Conservation (phyloP, 2,113 vertebrate genomes). For the Galbula dea region DNA sequence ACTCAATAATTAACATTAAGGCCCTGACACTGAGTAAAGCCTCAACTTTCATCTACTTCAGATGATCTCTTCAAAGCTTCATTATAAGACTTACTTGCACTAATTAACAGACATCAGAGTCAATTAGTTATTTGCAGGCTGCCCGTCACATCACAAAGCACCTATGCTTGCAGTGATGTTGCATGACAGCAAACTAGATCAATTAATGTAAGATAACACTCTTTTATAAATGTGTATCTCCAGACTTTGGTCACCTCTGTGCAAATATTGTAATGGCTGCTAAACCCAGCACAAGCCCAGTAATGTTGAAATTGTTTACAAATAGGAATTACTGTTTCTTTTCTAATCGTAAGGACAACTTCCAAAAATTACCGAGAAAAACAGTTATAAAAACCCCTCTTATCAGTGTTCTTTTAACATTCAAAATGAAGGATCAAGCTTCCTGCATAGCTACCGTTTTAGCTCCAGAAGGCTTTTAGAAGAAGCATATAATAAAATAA, state of each 20-base stretch:
- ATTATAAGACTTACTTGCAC: slow-evolving; percentile 80
- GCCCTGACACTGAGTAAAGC: slow-evolving; percentile 79
- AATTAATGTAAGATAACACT: slow-evolving; percentile 5
- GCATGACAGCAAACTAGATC: slow-evolving; percentile 74
- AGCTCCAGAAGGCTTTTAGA: neutral
- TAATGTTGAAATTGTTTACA: neutral
- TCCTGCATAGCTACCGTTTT: neutral
- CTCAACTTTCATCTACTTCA: slow-evolving; percentile 83
- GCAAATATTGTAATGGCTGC: neutral
- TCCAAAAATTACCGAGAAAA: neutral
- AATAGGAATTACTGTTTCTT: neutral
- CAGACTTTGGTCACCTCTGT: neutral
- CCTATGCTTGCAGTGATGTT: slow-evolving; percentile 76
- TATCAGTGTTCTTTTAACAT: neutral
- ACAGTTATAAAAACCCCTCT: neutral
- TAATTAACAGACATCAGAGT: slow-evolving; percentile 84
- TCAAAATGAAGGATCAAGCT: neutral
- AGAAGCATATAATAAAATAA: neutral
- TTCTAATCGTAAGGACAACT: neutral
- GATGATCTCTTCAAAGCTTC: slow-evolving; percentile 84
- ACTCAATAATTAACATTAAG: slow-evolving; percentile 78
- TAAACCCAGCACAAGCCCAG: neutral
- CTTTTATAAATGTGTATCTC: neutral
- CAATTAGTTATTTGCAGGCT: slow-evolving; percentile 81
- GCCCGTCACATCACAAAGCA: slow-evolving; percentile 78